Evolutionary conservation across 2,113 vertebrate genomes (phyloP), one percentile per base, ranked within the genome.

Genomic region (Melanostigma gelatinosum): DNA sequence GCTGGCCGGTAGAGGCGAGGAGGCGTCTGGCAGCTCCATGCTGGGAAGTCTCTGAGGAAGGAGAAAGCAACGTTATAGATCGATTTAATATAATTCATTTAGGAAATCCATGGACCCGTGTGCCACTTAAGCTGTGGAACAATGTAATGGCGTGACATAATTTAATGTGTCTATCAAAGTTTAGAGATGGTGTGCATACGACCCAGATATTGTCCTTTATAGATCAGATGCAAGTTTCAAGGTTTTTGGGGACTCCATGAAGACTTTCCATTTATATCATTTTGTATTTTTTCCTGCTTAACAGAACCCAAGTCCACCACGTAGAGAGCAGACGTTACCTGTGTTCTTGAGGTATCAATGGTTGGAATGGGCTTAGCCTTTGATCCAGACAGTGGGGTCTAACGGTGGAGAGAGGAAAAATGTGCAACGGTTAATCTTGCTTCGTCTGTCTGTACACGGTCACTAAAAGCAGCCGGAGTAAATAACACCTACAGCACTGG

Each of bases 1-100:
- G 85, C 93, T 98, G 82, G 96, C 95, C 72, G 98, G 98, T 74
- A 98, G 89, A 32, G 98, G 98, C 40, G 98, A 98, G 50, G 97
- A 97, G 61, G 96, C 95, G 85, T 99, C 98, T 66, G 97, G 97
- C 64, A 99, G 95, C 92, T 99, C 98, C 95, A 98, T 97, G 93
- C 97, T 99, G 88, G 97, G 94, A 88, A 98, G 96, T 93, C 97
- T 96, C 98, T 99, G 86, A 29, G 85, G 91, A 15, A 7, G 40
- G 29, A 93, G 44, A 52, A 11, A 22, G 20, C 0, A 8, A 44
- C 24, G 63, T 54, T 9, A 62, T 16, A 42, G n/a, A 57, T 55
- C 38, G 0, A 20, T 20, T 48, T 48, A 48, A 48, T 18, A 9
- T 29, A 29, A 29, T 29, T 20, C 6, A 57, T 29, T 15, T 58